Base-by-base conservation (phyloP, 2,113 vertebrate species). In the Toxotes jaculatrix region DNA sequence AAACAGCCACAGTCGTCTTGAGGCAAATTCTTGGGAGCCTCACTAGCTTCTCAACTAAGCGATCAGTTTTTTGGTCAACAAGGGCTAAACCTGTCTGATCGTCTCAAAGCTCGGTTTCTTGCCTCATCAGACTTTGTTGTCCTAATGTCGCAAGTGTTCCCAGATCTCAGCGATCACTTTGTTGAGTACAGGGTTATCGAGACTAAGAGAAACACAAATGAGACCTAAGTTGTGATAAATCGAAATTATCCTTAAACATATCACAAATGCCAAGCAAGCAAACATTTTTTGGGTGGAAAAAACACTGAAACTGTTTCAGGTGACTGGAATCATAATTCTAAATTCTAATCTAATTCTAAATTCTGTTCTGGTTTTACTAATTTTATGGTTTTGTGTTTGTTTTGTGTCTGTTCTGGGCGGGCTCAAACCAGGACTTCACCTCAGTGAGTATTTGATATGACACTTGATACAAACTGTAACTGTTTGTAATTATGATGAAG, bases 361-460 rank as follows among this genome's bases (percentile, higher is more conserved):
- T 27, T 27, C 27, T 27, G 27, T 27, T 27, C 27, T 32, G 11
- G 40, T 47, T 64, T 89, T 4, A 60, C 65, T 91, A 45, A 84
- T 27, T 27, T 21, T 8, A 1, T 45, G 17, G 3, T 34, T 64
- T 40, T 56, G 6, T 51, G 3, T 51, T 63, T 78, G 0, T 70
- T 13, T 49, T 74, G 16, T 43, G 11, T 78, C 6, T 69, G 6
- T 2, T 56, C 64, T 69, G 34, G 31, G 14, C 19, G 12, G 0
- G 32, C 5, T 68, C 31, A 27, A 68, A 60, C 84, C 88, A 96
- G 95, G 95, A 96, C 86, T 95, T 96, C 87, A 95, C 94, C 61
- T 96, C 95, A 5, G 95, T 96, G 85, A 96, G 95, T 95, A 89
- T 62, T 57, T 72, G 13, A 51, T 67, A 1, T 6, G 23, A 1